Evolutionary conservation across 2,888 invertebrate genomes (phyloP), one percentile per base, ranked within the genome.

Genomic region (Philereme vetulata): DNA sequence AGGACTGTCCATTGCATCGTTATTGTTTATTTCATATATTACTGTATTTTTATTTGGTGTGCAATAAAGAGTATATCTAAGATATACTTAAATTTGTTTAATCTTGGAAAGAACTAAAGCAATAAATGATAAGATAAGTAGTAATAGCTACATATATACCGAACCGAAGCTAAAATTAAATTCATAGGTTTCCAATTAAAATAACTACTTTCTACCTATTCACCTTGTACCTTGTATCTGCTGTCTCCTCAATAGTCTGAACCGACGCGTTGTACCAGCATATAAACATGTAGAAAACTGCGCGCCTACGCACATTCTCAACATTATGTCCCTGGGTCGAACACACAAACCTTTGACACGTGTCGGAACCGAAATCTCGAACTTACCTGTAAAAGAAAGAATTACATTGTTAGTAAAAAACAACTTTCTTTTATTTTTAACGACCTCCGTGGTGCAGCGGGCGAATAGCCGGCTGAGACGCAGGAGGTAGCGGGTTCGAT

Each of bases 381-480:
- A 75, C 83, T 80, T 82, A 84, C 82, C 82, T 83, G 81, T 51
- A 65, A 81, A 80, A 65, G 54, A 56, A 70, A 56, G 57, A 58
- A 65, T 21, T 21, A 21, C 21, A 21, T 21, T 21, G 21, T 21
- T 21, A 21, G 21, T 21, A 1, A 21, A 21, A 21, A 2, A 21
- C 2, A 1, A 21, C n/a, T 21, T 21, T 21, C 21, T 21, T 21
- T 21, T 1, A 21, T 21, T 21, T 21, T n/a, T n/a, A n/a, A n/a
- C n/a, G n/a, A n/a, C n/a, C n/a, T n/a, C n/a, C n/a, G n/a, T n/a
- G n/a, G n/a, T n/a, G n/a, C n/a, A n/a, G n/a, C n/a, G n/a, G n/a
- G n/a, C n/a, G n/a, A n/a, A n/a, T n/a, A n/a, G n/a, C n/a, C n/a
- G n/a, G n/a, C n/a, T n/a, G n/a, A n/a, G n/a, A n/a, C n/a, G n/a